A percentile compares a stretch with the other conserved stretches of the same genome.
Conservation (phyloP, 2,113 vertebrate genomes). For the Tachuris rubrigastra region DNA sequence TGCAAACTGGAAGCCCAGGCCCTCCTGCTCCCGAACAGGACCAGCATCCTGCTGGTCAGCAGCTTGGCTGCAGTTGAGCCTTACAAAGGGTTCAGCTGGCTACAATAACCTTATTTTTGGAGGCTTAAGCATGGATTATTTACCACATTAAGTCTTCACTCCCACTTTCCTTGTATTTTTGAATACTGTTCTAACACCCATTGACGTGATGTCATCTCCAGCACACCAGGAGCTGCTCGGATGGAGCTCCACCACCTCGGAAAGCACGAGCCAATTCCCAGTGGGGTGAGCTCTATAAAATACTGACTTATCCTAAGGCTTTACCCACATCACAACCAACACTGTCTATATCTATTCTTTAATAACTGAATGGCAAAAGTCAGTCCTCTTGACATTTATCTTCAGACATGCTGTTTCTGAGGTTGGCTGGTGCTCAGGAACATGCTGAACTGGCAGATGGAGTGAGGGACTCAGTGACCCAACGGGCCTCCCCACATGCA, state of each 20-base stretch:
- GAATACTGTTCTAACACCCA: fast-evolving
- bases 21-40: not conserved
- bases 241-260: not conserved
- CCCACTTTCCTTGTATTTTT: not conserved
- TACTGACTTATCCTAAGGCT: not conserved
- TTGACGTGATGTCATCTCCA: not conserved
- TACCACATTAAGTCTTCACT: fast-evolving
- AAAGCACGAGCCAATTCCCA: not conserved
- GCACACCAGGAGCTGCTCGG: fast-evolving
- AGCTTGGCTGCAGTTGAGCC: not conserved
- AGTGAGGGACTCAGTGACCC: not conserved
- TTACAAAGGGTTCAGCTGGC: not conserved
- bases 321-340: not conserved
- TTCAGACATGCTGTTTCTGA: not conserved
- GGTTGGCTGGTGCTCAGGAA: not conserved
- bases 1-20: not conserved
- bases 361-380: not conserved
- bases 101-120: not conserved
- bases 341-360: not conserved
- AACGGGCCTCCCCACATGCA: not conserved
- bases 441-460: not conserved
- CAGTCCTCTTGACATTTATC: not conserved
- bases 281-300: not conserved
- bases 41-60: not conserved
- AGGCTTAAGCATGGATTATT: not conserved